These are phyloP conservation scores for Panzeria rudis DNA, from an alignment of 2,888 invertebrate genomes.

Conservation along the genomic window DNA sequence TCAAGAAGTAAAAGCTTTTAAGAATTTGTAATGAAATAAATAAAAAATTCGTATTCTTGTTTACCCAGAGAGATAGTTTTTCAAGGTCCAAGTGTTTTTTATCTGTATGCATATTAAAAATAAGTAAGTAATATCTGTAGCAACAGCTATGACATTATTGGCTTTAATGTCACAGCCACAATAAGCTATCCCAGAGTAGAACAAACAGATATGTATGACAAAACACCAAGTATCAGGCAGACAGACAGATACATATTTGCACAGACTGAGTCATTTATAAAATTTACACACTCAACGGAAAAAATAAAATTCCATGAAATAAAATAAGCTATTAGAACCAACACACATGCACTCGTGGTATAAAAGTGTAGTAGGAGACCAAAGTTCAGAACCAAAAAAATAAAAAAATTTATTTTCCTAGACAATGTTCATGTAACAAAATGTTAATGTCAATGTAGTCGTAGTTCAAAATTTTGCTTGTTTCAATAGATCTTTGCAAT, in stretches of 20 bases:
- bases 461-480: conserved; percentile 49
- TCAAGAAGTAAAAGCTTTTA: too few relatives aligned
- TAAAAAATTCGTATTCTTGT: too few relatives aligned
- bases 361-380: neutral
- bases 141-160: conserved; percentile 68
- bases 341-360: neutral
- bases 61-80: neutral
- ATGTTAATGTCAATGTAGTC: conserved; percentile 60
- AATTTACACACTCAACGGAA: conserved; percentile 61
- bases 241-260: conserved; percentile 33
- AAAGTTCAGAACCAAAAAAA: conserved; percentile 51
- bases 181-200: conserved; percentile 55
- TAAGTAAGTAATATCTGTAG: conserved; percentile 48
- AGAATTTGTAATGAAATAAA: too few relatives aligned
- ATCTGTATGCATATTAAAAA: conserved; percentile 8
- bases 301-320: conserved; percentile 46
- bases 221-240: conserved; percentile 40
- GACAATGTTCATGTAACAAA: conserved; percentile 65
- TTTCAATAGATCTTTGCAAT: conserved; percentile 40
- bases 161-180: conserved; percentile 66
- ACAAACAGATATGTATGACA: conserved; percentile 46
- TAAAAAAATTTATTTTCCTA: conserved; percentile 37
- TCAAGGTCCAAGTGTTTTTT: conserved; percentile 11
- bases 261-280: conserved; percentile 66
- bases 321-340: conserved; percentile 59